Conservation (phyloP, 2,797 vertebrate genomes). For the Sardinella longiceps region DNA sequence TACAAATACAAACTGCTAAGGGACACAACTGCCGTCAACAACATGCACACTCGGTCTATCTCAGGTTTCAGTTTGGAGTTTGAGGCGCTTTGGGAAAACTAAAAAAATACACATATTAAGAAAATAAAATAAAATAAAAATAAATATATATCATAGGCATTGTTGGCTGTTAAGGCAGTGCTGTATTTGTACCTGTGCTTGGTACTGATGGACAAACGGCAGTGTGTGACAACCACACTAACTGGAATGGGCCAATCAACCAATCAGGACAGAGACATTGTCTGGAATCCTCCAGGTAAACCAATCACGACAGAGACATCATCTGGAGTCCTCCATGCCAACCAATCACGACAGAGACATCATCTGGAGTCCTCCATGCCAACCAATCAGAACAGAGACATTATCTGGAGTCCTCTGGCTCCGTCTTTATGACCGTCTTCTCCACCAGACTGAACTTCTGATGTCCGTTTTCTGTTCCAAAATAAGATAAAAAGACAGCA, state of each 20-base stretch:
- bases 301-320: too few species aligned
- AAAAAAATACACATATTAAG: slow-evolving; percentile 39
- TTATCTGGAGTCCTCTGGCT: too few species aligned
- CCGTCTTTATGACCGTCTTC: slow-evolving; percentile 93
- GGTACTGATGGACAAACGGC: slow-evolving; percentile 68
- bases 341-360: too few species aligned
- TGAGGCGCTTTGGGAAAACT: slow-evolving; percentile 73
- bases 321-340: too few species aligned
- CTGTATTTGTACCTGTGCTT: slow-evolving; percentile 76
- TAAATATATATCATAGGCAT: slow-evolving; percentile 88
- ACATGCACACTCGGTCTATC: background rate
- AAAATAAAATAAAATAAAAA: slow-evolving; percentile 66
- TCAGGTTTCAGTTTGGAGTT: slow-evolving; percentile 59
- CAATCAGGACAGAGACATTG: too few species aligned
- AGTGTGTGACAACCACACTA: slow-evolving; percentile 58
- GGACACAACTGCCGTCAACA: background rate
- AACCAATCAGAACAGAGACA: too few species aligned
- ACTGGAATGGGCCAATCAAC: slow-evolving; percentile 31
- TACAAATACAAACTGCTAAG: slow-evolving; percentile 47
- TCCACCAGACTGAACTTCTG: slow-evolving; percentile 81
- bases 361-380: too few species aligned
- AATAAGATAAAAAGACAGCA: slow-evolving; percentile 38
- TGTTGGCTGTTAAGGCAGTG: slow-evolving; percentile 94
- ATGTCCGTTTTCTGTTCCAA: slow-evolving; percentile 85
- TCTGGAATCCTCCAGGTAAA: too few species aligned